Conservation (phyloP, 2,797 vertebrate species). For the Hydrolagus colliei region DNA sequence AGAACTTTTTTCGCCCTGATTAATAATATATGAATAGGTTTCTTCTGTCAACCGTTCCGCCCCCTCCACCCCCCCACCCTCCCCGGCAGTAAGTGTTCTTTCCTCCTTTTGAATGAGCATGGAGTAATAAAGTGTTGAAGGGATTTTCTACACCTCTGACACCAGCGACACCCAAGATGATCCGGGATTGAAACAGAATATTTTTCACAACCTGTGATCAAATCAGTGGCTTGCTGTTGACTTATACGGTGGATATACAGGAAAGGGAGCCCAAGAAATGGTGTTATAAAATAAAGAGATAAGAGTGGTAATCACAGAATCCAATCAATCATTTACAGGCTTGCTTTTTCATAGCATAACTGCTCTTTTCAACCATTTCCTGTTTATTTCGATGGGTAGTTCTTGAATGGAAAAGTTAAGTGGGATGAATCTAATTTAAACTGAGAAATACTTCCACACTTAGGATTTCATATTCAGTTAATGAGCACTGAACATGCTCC, state of each 20-base stretch:
- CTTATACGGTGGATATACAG: not conserved
- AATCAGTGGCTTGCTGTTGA: not conserved
- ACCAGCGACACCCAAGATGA: not conserved
- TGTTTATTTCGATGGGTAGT: not conserved
- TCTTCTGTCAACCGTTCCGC: too few relatives aligned
- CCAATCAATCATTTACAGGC: too few relatives aligned
- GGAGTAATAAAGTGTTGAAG: not conserved
- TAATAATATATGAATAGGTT: conserved; percentile 23
- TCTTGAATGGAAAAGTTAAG: not conserved
- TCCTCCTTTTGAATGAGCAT: not conserved
- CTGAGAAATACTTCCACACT: not conserved
- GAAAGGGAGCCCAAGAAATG: not conserved
- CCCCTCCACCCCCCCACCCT: not conserved
- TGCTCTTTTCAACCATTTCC: too few relatives aligned
- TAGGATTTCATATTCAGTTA: too few relatives aligned
- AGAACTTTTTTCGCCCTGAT: not conserved
- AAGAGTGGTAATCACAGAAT: too few relatives aligned
- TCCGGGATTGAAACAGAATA: not conserved
- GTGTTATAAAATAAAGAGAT: not conserved
- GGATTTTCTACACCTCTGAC: conserved; percentile 20
- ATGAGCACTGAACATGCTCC: not conserved
- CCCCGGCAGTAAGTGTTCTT: not conserved
- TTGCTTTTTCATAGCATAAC: not conserved
- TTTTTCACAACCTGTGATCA: conserved; percentile 13
- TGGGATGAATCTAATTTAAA: not conserved